These are phyloP conservation scores for Chalcis sispes DNA, from an alignment of 2,888 invertebrate genomes.

Conservation along the genomic window DNA sequence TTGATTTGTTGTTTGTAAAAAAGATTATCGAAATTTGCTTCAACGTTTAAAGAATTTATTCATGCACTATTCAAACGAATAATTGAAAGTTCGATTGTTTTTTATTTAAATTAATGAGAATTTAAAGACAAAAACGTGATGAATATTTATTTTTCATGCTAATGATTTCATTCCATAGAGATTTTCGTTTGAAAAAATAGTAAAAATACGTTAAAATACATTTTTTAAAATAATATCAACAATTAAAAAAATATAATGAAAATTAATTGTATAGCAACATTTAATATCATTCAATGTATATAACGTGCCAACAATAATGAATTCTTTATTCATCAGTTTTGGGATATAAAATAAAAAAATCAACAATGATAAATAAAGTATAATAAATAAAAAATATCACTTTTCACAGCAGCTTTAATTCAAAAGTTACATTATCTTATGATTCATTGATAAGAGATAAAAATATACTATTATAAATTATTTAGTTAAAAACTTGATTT, in stretches of 20 bases:
- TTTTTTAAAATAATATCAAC: too few species aligned
- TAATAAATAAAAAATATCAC: neutral
- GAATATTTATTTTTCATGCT: neutral
- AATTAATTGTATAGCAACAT: too few species aligned
- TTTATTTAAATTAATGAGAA: too few species aligned
- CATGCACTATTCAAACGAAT: neutral
- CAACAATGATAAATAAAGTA: neutral
- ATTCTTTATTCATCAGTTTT: too few species aligned
- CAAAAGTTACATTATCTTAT: neutral
- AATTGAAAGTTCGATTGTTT: too few species aligned
- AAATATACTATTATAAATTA: constrained; percentile 40
- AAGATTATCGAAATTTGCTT: constrained; percentile 16
- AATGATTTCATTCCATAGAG: neutral
- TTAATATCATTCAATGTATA: too few species aligned
- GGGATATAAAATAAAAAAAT: too few species aligned
- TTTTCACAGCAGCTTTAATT: constrained; percentile 20
- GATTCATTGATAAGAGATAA: constrained; percentile 11
- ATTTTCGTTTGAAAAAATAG: neutral
- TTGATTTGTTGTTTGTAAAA: constrained; percentile 14
- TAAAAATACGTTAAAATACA: neutral
- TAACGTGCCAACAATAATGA: too few species aligned
- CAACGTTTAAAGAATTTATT: neutral
- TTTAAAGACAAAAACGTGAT: too few species aligned
- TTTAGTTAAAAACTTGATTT: constrained; percentile 45
- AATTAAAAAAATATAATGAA: too few species aligned